These are phyloP conservation scores for Eublepharis macularius DNA, from an alignment of 2,113 vertebrate species.

Conservation along the genomic window DNA sequence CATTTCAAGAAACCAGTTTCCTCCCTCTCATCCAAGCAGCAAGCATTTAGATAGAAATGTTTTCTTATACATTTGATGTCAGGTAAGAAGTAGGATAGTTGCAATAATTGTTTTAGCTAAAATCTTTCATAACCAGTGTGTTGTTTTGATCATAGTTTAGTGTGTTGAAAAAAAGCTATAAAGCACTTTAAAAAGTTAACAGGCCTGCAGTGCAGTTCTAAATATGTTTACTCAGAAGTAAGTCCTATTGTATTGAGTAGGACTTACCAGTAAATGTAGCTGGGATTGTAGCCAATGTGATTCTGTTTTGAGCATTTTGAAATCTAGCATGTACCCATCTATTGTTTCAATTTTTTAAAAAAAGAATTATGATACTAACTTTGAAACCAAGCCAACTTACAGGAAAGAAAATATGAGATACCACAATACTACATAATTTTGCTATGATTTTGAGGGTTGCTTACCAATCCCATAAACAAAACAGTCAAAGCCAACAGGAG, in stretches of 20 bases:
- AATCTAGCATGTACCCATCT: background rate
- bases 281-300: background rate
- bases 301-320: background rate
- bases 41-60: background rate
- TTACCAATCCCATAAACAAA: no score
- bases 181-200: background rate
- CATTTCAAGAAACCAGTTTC: background rate
- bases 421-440: no score
- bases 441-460: no score
- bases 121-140: background rate
- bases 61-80: background rate
- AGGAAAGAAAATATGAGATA: no score
- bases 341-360: no score
- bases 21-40: background rate
- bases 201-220: background rate
- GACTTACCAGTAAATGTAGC: background rate
- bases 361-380: no score
- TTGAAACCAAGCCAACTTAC: no score
- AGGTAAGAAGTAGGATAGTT: background rate
- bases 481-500: no score
- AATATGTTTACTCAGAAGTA: background rate
- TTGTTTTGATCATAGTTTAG: constrained; percentile 1
- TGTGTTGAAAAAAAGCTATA: constrained; percentile 4
- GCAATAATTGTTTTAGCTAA: constrained; percentile 5
- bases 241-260: no score